Evolutionary conservation across 2,797 vertebrate genomes (phyloP), one percentile per base, ranked within the genome.

Genomic region (Molossus molossus): DNA sequence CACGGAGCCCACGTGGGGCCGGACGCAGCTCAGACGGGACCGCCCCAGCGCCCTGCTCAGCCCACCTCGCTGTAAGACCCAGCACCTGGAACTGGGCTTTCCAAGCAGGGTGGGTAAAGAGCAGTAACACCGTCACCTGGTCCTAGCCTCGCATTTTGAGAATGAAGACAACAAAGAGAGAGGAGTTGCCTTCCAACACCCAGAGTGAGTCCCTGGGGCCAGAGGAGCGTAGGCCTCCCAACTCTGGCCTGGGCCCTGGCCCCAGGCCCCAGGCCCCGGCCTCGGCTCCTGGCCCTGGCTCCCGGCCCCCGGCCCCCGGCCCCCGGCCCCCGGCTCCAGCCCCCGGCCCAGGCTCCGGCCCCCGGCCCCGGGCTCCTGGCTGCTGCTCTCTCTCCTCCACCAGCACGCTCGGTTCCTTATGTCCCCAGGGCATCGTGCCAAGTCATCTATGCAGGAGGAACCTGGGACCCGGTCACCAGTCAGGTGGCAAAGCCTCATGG

Each of bases 131-230:
- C 27, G 7, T 13, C 27, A 10, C 23, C 45, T 8, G 17, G 23
- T 23, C 29, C 60, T 8, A 73, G 29, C 2, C 5, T 67, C 33
- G 67, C 12, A 50, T 48, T 96, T 64, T 76, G 33, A 45, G 87
- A 90, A 67, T 23, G 12, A 93, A 72, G 67, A n/a, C 62, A 92
- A 37, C 6, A 72, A 89, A 80, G 20, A 88, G n/a, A 72, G 67
- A 21, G 13, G 86, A 58, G 27, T 25, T 23, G 9, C 20, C 11
- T 57, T 48, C 33, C 6, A 77, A 88, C 10, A 27, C 29, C 53
- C 29, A 81, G 37, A 81, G 17, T 5, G 23, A 62, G 15, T 92
- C 29, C 45, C 53, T 33, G 17, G 57, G 9, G 53, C 18, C 13
- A 6, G 27, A 58, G 11, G 7, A 69, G 25, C 21, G 20, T 6